Conservation (phyloP, 1,140 invertebrate species). For the Oreohelix idahoensis region DNA sequence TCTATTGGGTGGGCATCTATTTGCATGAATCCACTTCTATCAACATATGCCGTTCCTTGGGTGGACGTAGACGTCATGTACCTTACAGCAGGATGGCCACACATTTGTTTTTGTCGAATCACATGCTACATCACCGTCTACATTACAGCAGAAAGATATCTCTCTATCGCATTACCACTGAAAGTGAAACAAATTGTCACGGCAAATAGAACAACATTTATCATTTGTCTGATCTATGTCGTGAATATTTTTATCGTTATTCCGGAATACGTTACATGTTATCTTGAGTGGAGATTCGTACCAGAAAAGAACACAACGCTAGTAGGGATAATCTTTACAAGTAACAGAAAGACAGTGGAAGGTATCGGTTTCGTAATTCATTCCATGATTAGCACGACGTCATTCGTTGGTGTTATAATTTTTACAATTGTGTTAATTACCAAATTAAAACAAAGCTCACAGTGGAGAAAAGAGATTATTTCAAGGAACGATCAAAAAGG, state of each 20-base stretch:
- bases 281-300: not conserved
- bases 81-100: constrained; percentile 1
- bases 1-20: not conserved
- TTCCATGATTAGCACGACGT: not conserved
- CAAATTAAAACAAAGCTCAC: not conserved
- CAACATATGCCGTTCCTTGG: not conserved
- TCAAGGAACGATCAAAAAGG: not conserved
- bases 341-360: not conserved
- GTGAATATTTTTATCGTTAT: not conserved
- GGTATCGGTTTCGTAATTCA: not conserved
- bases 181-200: constrained; percentile 14
- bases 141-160: no score
- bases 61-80: not conserved
- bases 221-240: not conserved
- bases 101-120: constrained; percentile 1
- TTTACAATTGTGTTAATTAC: constrained; percentile 9
- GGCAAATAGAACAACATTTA: not conserved
- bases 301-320: not conserved
- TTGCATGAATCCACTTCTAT: not conserved
- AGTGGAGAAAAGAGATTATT: not conserved
- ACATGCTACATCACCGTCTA: constrained; percentile 21
- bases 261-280: not conserved
- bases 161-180: not conserved
- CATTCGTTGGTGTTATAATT: not conserved
- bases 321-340: not conserved